Percentiles rank a stretch among this genome's conserved stretches.
Evolutionary conservation across 2,797 vertebrate species (phyloP).

Genomic region (Myiotriccus ornatus): DNA sequence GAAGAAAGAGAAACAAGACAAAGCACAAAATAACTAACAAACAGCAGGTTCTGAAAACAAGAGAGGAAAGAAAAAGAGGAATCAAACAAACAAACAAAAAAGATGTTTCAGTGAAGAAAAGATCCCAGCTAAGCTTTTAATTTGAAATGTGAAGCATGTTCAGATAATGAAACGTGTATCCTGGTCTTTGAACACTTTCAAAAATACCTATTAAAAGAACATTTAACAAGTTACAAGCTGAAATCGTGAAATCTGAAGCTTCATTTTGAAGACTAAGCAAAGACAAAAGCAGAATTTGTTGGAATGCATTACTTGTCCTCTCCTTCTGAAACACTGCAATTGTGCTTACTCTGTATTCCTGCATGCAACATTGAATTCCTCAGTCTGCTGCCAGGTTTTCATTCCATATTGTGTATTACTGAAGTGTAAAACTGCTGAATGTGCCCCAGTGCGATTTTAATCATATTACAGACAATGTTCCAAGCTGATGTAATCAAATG

Average conservation of each 20-base stretch:
- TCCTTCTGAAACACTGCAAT: constrained; percentile 26
- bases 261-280: constrained; percentile 35
- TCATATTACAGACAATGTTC: constrained; percentile 15
- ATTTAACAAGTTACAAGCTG: background rate
- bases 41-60: background rate
- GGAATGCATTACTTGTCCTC: constrained; percentile 15
- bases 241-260: background rate
- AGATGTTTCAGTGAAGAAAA: background rate
- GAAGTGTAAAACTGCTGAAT: constrained; percentile 32
- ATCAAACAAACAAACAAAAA: background rate
- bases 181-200: background rate
- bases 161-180: background rate
- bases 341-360: constrained; percentile 55
- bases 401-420: constrained; percentile 17
- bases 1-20: fast-evolving
- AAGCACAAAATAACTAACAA: background rate
- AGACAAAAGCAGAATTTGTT: constrained; percentile 11
- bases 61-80: background rate
- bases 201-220: background rate
- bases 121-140: background rate
- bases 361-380: background rate
- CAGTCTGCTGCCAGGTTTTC: constrained; percentile 42
- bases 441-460: constrained; percentile 1
- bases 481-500: constrained; percentile 45
- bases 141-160: background rate